A percentile compares a stretch with the other conserved stretches of the same genome.
Conservation (phyloP, 2,113 vertebrate genomes). For the Ophthalmolycus amberensis region DNA sequence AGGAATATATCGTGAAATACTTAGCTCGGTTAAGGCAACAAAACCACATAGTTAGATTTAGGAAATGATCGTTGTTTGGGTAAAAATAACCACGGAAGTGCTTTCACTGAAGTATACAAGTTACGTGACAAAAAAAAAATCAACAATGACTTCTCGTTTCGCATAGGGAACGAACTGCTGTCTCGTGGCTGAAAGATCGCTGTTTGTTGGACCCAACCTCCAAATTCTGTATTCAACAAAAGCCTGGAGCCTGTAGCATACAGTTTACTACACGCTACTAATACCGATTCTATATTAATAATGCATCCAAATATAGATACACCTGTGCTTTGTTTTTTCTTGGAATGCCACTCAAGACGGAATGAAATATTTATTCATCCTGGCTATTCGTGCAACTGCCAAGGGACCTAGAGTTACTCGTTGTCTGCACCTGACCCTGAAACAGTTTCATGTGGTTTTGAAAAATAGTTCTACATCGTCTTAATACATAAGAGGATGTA, state of each 20-base stretch:
- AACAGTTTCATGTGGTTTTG: not conserved
- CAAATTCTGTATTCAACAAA: not conserved
- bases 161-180: too few relatives aligned
- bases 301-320: slow-evolving; percentile 49
- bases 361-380: slow-evolving; percentile 63
- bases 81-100: too few relatives aligned
- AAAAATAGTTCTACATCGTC: not conserved
- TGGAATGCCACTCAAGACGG: slow-evolving; percentile 25
- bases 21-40: too few relatives aligned
- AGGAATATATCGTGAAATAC: too few relatives aligned
- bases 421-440: slow-evolving; percentile 8
- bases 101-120: too few relatives aligned
- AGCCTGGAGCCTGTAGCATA: not conserved
- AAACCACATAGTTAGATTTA: too few relatives aligned
- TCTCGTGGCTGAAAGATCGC: too few relatives aligned
- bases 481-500: too few relatives aligned
- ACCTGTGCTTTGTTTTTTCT: slow-evolving; percentile 1
- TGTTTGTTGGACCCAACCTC: too few relatives aligned
- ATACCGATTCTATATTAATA: slow-evolving; percentile 45
- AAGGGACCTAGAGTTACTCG: not conserved
- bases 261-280: not conserved
- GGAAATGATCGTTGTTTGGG: too few relatives aligned
- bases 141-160: too few relatives aligned
- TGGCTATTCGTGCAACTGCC: slow-evolving; percentile 8
- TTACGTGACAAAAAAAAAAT: too few relatives aligned